phyloP scores from a whole-genome alignment of 2,113 vertebrate species.

The Pterocles gutturalis region DNA sequence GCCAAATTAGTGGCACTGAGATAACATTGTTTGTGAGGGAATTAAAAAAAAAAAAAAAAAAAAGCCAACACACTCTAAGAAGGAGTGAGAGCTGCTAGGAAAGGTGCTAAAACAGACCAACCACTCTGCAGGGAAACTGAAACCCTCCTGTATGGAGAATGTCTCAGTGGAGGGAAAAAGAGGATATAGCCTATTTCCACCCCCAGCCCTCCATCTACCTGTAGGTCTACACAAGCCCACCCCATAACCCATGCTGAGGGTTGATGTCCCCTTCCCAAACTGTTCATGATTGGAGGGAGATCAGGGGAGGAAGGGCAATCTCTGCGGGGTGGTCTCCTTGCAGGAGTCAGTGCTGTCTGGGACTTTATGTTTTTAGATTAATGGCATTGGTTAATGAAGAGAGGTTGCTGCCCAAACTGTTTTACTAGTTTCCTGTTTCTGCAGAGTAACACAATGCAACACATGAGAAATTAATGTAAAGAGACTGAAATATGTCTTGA shows the following conservation, averaged over 20 bases:
- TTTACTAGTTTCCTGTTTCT: not conserved
- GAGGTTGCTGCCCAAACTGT: not conserved
- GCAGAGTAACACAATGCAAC: not conserved
- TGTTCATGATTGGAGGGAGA: fast-evolving
- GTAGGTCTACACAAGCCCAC: not conserved
- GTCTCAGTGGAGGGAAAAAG: not conserved
- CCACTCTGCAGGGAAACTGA: not conserved
- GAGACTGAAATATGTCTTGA: not conserved
- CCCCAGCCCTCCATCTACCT: not conserved
- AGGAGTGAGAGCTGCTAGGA: not conserved
- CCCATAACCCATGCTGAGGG: fast-evolving
- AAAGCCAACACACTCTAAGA: not conserved
- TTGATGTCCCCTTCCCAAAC: not conserved
- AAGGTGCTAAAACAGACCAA: not conserved
- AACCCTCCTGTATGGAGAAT: not conserved
- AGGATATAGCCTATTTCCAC: not conserved
- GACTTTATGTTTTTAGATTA: not conserved
- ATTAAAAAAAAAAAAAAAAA: not conserved
- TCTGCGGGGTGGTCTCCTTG: fast-evolving
- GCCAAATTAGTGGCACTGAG: not conserved
- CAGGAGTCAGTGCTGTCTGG: not conserved
- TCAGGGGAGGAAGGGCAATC: fast-evolving
- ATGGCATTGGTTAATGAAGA: not conserved
- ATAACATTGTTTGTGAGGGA: not conserved
- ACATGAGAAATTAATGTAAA: not conserved